These are phyloP conservation scores for Paralvinella palmiformis DNA, from an alignment of 1,140 invertebrate species.

Conservation along the genomic window DNA sequence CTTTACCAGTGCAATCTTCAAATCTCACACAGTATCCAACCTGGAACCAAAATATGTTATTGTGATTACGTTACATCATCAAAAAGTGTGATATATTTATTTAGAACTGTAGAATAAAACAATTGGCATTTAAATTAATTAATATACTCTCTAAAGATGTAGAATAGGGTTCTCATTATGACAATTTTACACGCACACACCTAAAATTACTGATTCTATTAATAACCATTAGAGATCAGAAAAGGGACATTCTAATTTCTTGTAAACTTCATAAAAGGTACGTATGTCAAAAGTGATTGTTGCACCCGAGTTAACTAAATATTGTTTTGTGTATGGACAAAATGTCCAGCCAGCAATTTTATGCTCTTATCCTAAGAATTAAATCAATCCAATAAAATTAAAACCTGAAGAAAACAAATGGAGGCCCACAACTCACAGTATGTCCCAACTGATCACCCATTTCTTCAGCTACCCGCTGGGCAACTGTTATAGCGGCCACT, in stretches of 20 bases:
- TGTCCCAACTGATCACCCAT: conserved; percentile 61
- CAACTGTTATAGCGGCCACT: conserved; percentile 86
- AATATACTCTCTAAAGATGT: too few species aligned
- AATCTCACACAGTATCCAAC: conserved; percentile 89
- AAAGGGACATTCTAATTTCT: background rate
- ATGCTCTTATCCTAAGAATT: background rate
- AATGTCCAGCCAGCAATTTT: background rate
- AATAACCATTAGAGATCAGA: background rate
- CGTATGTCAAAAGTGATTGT: background rate
- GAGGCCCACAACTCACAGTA: conserved; percentile 21
- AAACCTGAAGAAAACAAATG: background rate
- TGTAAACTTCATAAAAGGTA: background rate
- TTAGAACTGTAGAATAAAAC: too few species aligned
- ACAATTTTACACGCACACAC: too few species aligned
- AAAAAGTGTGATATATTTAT: too few species aligned
- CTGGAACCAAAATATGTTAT: conserved; percentile 28
- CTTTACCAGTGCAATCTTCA: conserved; percentile 71
- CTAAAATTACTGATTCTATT: background rate
- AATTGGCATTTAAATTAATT: too few species aligned
- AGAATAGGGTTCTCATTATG: too few species aligned
- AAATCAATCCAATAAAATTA: background rate
- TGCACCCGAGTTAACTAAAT: background rate
- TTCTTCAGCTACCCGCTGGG: conserved; percentile 78
- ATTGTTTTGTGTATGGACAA: background rate
- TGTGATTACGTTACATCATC: background rate